phyloP scores from a whole-genome alignment of 2,113 vertebrate species.

The Pituophis catenifer region DNA sequence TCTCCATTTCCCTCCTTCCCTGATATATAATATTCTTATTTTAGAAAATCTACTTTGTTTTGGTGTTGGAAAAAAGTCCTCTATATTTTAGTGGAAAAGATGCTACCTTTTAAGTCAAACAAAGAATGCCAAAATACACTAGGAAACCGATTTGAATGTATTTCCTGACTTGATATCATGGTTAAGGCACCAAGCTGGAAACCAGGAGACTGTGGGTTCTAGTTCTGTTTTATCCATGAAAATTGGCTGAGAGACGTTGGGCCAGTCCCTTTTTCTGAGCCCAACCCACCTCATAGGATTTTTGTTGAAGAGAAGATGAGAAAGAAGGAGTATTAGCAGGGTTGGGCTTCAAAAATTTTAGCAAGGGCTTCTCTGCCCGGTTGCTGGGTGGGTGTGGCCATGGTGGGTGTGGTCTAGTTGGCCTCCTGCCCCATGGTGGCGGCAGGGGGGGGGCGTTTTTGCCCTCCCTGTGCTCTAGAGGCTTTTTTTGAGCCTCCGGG shows the following conservation, averaged over 20 bases:
- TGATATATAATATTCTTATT: neutral
- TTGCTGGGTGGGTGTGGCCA: no score
- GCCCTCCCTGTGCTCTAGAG: no score
- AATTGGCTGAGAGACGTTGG: neutral
- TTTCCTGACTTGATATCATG: neutral
- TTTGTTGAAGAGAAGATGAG: neutral
- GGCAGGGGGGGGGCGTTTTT: no score
- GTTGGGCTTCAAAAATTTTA: no score
- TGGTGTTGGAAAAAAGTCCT: neutral
- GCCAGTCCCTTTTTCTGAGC: neutral
- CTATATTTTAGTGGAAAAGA: neutral
- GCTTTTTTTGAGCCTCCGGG: no score
- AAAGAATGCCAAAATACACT: neutral
- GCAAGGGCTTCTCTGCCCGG: no score
- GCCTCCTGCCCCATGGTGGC: no score
- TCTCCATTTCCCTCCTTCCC: neutral
- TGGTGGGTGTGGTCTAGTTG: no score
- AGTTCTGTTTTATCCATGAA: neutral
- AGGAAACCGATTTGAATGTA: neutral
- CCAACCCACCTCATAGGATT: neutral
- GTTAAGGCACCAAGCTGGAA: neutral
- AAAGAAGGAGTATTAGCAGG: neutral
- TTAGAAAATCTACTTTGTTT: neutral
- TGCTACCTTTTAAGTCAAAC: neutral
- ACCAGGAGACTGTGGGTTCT: neutral